Evolutionary conservation across 2,888 invertebrate species (phyloP), one percentile per base, ranked within the genome.

Genomic region (Punctoribates punctum): DNA sequence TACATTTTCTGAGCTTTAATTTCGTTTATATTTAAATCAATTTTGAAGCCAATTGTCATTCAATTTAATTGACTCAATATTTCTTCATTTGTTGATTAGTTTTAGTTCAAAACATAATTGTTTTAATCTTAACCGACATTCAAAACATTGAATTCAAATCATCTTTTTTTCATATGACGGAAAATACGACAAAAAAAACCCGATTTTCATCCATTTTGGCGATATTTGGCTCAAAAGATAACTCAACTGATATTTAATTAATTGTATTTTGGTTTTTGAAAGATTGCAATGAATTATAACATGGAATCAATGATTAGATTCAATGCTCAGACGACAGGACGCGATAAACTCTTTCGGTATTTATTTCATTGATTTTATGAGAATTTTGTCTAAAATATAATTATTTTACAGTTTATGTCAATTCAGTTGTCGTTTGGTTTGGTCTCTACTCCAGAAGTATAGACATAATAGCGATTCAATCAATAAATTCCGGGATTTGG

Each of bases 401-500:
- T 77, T 79, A 78, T 76, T 81, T 85, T 87, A n/a, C 84, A 93
- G 94, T 81, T 86, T 94, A 76, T 84, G 91, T 38, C 94, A 94
- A 83, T 94, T 94, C 85, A 88, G 89, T 27, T 91, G 92, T 82
- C 87, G 91, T 78, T 87, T 92, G 46, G 83, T 91, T 78, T 93
- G 93, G 92, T 90, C 92, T 83, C 88, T 89, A 77, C 83, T 93
- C 74, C 88, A 90, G 83, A 87, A 88, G 81, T 86, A 85, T 75
- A 84, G 86, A 79, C 86, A 87, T 27, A 88, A 88, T 81, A 88
- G 88, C 81, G 88, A 89, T 76, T 87, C 90, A 29, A 88, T 91
- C 15, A 89, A 90, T 80, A 88, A 89, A 81, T 87, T 94, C 48
- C 92, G 93, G 85, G 90, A 89, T 78, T 85, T 94, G 73, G 94